These are phyloP conservation scores for Spodoptera litura DNA, from an alignment of 1,140 invertebrate species.

Conservation along the genomic window DNA sequence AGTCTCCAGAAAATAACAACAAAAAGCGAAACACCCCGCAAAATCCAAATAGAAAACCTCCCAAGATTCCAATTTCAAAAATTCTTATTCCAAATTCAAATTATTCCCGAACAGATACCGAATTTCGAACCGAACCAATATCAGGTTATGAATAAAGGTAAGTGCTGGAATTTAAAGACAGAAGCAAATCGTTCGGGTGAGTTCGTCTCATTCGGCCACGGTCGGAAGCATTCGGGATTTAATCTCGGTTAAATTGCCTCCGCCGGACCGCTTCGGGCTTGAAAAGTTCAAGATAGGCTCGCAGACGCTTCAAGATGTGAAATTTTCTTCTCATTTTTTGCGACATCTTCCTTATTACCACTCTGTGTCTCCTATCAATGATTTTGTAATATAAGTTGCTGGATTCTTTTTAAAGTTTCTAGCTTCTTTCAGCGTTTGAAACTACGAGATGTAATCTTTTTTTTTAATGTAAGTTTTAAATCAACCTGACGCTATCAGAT, in stretches of 20 bases:
- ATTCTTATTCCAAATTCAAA: slow-evolving; percentile 49
- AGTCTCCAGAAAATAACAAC: no score
- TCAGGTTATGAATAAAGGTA: slow-evolving; percentile 50
- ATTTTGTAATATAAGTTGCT: slow-evolving; percentile 18
- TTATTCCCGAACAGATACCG: slow-evolving; percentile 43
- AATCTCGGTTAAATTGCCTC: slow-evolving; percentile 53
- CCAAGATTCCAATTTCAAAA: slow-evolving; percentile 38
- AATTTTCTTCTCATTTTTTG: slow-evolving; percentile 47
- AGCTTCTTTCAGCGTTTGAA: slow-evolving; percentile 5
- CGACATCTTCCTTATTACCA: slow-evolving; percentile 44
- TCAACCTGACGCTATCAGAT: no score
- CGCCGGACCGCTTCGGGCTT: slow-evolving; percentile 43
- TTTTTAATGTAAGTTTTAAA: no score
- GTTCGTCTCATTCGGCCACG: slow-evolving; percentile 40
- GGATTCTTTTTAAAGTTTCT: slow-evolving; percentile 6
- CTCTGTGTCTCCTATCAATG: slow-evolving; percentile 36
- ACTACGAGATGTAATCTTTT: no score
- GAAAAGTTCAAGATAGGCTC: slow-evolving; percentile 51
- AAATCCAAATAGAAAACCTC: slow-evolving; percentile 25
- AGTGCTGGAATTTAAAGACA: slow-evolving; percentile 49
- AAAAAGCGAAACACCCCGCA: slow-evolving; percentile 32
- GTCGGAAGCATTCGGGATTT: slow-evolving; percentile 48
- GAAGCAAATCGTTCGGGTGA: slow-evolving; percentile 39
- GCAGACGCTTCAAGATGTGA: slow-evolving; percentile 45
- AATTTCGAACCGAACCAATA: slow-evolving; percentile 44